phyloP scores from a whole-genome alignment of 2,113 vertebrate genomes.

The Zingel zingel region DNA sequence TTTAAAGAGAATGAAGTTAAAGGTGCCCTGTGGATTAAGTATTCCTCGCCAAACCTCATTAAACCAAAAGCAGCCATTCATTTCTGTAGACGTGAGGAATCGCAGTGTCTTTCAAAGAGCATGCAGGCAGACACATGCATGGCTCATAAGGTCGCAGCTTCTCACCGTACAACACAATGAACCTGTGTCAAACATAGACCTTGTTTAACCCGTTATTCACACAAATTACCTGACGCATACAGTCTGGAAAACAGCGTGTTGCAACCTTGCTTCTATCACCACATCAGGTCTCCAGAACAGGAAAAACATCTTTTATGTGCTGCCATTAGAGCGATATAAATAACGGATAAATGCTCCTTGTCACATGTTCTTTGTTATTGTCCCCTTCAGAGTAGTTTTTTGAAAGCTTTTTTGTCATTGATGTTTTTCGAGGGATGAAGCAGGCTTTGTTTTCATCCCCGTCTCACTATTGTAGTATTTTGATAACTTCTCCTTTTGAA shows the following conservation, averaged over 20 bases:
- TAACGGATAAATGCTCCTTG: constrained; percentile 43
- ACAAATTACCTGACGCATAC: constrained; percentile 35
- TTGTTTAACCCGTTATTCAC: constrained; percentile 38
- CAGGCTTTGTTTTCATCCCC: constrained; percentile 58
- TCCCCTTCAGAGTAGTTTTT: constrained; percentile 45
- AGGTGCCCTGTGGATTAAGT: too few relatives aligned
- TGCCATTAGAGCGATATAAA: constrained; percentile 46
- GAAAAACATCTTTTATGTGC: constrained; percentile 25
- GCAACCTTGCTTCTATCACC: constrained; percentile 14
- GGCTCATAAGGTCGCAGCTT: neutral
- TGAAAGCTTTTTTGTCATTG: constrained; percentile 48
- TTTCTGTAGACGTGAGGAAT: neutral
- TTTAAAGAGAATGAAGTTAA: neutral
- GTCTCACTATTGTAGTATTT: constrained; percentile 28
- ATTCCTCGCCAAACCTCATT: neutral
- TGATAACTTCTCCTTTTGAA: constrained; percentile 60
- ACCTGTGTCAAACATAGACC: constrained; percentile 11
- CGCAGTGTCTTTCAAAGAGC: neutral
- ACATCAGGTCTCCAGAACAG: constrained; percentile 12
- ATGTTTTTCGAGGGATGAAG: constrained; percentile 34
- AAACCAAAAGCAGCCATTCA: neutral
- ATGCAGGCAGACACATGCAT: constrained; percentile 2
- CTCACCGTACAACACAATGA: neutral
- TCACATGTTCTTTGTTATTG: constrained; percentile 44
- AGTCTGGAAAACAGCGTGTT: neutral